Evolutionary conservation across 2,113 vertebrate genomes (phyloP), one percentile per base, ranked within the genome.

Genomic region (Charadrius vociferus): DNA sequence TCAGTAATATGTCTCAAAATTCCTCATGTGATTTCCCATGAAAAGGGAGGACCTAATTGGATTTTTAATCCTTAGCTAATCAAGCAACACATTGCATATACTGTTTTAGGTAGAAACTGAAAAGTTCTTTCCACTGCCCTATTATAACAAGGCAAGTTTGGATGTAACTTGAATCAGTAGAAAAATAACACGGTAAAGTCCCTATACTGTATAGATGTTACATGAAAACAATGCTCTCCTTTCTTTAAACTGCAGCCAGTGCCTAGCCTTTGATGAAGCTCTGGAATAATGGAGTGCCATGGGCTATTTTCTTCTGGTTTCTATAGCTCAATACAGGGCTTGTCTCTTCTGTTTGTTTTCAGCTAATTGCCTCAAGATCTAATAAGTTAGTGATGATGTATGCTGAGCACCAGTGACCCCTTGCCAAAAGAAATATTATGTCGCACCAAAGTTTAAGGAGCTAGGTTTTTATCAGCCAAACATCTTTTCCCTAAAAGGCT

Each of bases 331-430:
- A 99, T 99, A 98, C 98, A 98, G 84, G 95, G 98, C 98, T 99
- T 99, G 99, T 99, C 99, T 99, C 97, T 97, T 98, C 99, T 99
- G 99, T 99, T 99, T 99, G 99, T 99, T 99, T 99, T 99, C 98
- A 94, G 98, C 99, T 99, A 99, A 99, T 99, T 99, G 99, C 98
- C 98, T 99, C 97, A 98, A 99, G 98, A 99, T 99, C 99, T 99
- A 99, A 99, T 99, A 99, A 99, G 99, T 99, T 99, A 98, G 99
- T 99, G 99, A 99, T 99, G 99, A 99, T 98, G 98, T 99, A 99
- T 89, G 96, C 96, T 96, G 95, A 98, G 98, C 98, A 98, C 98
- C 97, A 97, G 82, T 99, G 99, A 99, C 99, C 98, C 81, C 97
- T 98, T 98, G 99, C 98, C 99, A 98, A 98, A 98, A 99, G 98